Base-by-base conservation (phyloP, 2,113 vertebrate genomes). In the Cercocebus atys region DNA sequence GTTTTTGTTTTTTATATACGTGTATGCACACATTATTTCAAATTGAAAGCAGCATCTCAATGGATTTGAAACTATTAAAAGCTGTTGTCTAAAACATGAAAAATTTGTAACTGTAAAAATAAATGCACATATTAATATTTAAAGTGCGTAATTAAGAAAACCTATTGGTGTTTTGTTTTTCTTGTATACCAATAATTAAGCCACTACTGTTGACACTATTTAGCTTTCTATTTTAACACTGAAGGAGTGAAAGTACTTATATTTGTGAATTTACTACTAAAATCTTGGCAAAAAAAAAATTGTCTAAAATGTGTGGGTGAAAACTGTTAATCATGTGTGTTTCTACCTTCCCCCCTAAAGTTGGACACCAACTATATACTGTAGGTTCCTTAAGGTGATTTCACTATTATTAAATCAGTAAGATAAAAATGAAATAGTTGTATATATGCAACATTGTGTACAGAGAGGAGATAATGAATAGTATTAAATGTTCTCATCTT, bases 91-190 rank as follows among this genome's bases (percentile, higher is more conserved):
- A 98, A 98, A 98, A 98, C 98, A 99, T 98, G 98, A 98, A 94
- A 96, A 97, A 97, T 97, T 97, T 99, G 98, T 98, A 99, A 98
- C 96, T 99, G 98, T 99, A 99, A 98, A 98, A 98, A 98, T 98
- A 97, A 98, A 98, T 98, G 98, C 98, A 99, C 98, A 99, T 98
- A 99, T 98, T 99, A 98, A 98, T 99, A 99, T 98, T 99, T 99
- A 98, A 99, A 99, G 99, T 98, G 98, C 98, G 98, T 96, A 97
- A 98, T 98, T 98, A 98, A 98, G 98, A 98, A 99, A 98, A 98
- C 97, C 97, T 97, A 97, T 98, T 98, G 98, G 98, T 99, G 98
- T 98, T 98, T 98, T 98, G 98, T 8, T 98, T 98, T 98, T 99
- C 98, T 98, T 99, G 73, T 98, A 96, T 99, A 94, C 98, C 97